phyloP scores from a whole-genome alignment of 2,113 vertebrate genomes.

The Crotalus tigris region DNA sequence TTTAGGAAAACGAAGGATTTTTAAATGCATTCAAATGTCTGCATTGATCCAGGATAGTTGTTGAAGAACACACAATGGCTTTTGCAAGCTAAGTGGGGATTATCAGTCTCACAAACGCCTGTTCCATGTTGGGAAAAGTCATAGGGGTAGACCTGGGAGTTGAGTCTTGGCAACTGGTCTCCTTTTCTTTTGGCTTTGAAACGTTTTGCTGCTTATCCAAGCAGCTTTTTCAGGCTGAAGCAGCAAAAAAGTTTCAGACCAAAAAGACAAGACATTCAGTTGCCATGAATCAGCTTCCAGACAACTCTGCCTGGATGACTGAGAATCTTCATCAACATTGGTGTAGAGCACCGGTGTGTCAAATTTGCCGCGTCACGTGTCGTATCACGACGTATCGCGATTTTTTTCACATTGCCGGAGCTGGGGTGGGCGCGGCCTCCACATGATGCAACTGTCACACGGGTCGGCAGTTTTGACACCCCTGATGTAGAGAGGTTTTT shows the following conservation, averaged over 20 bases:
- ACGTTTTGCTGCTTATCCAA: background rate
- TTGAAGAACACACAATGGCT: too few species aligned
- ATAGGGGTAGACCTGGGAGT: background rate
- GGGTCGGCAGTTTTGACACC: too few species aligned
- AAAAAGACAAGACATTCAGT: background rate
- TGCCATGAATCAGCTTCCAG: background rate
- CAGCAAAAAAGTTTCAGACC: background rate
- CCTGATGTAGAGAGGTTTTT: background rate
- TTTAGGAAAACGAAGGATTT: background rate
- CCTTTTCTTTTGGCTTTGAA: background rate
- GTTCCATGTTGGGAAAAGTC: background rate
- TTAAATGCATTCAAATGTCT: background rate
- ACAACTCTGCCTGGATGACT: background rate
- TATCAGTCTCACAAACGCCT: background rate
- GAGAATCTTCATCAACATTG: background rate
- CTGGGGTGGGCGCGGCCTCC: too few species aligned
- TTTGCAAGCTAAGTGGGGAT: background rate
- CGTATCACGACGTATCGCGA: too few species aligned
- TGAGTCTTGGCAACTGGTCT: background rate
- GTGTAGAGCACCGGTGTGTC: too few species aligned
- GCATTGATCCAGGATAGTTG: background rate
- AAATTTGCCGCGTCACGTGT: too few species aligned
- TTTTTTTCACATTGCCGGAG: too few species aligned
- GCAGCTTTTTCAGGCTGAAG: background rate
- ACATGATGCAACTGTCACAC: too few species aligned